A percentile compares a stretch with the other conserved stretches of the same genome.
Conservation (phyloP, 2,888 invertebrate species). For the Tipula helvola region DNA sequence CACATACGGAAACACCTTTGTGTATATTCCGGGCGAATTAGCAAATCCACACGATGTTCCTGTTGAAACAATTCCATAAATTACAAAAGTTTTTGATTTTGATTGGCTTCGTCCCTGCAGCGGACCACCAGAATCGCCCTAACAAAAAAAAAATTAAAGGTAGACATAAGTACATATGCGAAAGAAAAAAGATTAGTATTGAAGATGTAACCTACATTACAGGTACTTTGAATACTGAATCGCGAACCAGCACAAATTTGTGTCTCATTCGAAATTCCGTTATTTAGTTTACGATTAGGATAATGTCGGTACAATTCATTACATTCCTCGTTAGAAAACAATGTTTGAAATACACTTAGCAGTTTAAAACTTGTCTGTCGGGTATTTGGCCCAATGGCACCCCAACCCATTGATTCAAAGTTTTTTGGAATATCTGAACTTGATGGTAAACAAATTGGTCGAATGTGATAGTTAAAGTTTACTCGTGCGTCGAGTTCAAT, state of each 20-base stretch:
- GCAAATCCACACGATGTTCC: constrained; percentile 34
- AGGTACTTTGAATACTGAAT: background rate
- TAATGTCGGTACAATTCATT: background rate
- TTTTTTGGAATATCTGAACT: background rate
- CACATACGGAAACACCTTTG: no score
- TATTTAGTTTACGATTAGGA: background rate
- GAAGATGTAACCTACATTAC: background rate
- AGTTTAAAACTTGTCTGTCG: background rate
- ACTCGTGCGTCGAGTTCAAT: background rate
- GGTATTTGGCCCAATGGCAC: background rate
- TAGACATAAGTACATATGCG: background rate
- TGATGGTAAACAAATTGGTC: background rate
- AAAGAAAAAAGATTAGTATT: background rate
- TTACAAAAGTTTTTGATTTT: constrained; percentile 34
- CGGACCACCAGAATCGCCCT: constrained; percentile 57
- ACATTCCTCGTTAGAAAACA: background rate
- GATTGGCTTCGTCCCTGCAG: constrained; percentile 32
- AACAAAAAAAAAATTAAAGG: background rate
- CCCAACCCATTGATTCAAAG: background rate
- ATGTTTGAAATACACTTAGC: background rate
- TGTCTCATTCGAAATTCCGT: background rate
- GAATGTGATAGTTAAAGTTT: background rate
- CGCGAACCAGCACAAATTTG: background rate
- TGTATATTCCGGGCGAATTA: background rate
- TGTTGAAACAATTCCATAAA: constrained; percentile 41